Base-by-base conservation (phyloP, 2,888 invertebrate species). In the Dione vanillae region DNA sequence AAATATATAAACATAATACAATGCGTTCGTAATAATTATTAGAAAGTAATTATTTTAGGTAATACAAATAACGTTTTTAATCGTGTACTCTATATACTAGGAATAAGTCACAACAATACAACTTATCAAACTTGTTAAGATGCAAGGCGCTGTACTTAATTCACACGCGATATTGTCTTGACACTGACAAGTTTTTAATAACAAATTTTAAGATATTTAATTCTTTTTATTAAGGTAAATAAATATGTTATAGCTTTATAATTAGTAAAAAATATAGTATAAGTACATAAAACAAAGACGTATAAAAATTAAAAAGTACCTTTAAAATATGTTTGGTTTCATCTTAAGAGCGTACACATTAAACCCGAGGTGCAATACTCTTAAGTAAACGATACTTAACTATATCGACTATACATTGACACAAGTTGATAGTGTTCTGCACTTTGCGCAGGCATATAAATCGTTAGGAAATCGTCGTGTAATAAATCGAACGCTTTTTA, bases 401-500 rank as follows among this genome's bases (percentile, higher is more conserved):
- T 67, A 65, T 74, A 74, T 74, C 74, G 47, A 54, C 61, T 65
- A 69, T 61, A 74, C 69, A 67, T 72, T 70, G 72, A 65, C 65
- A 75, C 69, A 67, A 72, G 75, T 74, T 71, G 77, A 77, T 76
- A 77, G 77, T 75, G 72, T 75, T 75, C 71, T 72, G 72, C 74
- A 75, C 74, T 77, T 77, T 76, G 74, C 77, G 71, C 69, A 67
- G 71, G 72, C 74, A 72, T 74, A 79, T 79, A 78, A 79, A 79
- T 91, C 88, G 88, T 88, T 86, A 83, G 88, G 86, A 87, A 92
- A 92, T 91, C 92, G 89, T 91, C 89, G 81, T 79, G 90, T 89
- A 93, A 93, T 93, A 93, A 92, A 93, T 93, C 93, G 93, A 92
- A 91, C 84, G 89, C 90, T 89, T 92, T 92, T 93, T 92, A 93